Evolutionary conservation across 2,888 invertebrate species (phyloP), one percentile per base, ranked within the genome.

Genomic region (Hoplodrina blanda): DNA sequence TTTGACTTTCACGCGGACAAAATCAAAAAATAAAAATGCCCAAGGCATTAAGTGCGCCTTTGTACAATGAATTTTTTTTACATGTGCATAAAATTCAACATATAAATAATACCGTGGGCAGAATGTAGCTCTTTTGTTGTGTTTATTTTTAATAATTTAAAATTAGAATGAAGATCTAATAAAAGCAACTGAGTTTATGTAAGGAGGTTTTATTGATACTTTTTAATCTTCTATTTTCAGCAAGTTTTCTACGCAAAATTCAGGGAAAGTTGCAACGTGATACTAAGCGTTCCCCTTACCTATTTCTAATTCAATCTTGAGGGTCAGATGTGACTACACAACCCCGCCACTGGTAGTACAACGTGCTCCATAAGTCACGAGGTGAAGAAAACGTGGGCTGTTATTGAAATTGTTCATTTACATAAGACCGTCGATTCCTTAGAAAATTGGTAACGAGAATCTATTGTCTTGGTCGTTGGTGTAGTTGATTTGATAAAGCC

Each of bases 321-420:
- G 56, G 71, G 77, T 64, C 56, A 33, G 56, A 49, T 65, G 41
- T 62, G 61, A 46, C 60, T 61, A 37, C 64, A 57, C 50, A 25
- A 19, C 17, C 44, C 37, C 53, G 33, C 53, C 61, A 76, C 41
- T 61, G 70, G 50, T 25, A 25, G 4, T 6, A 54, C 52, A 73
- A 78, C 71, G 59, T 67, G 69, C 52, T 62, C 20, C 44, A 50
- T 52, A 37, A 73, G 72, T 78, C 63, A 53, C 62, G 55, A 67
- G 67, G 55, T 17, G 19, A 11, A 15, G 30, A 66, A 61, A 73
- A 73, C 73, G 73, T 73, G 30, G 78, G 20, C 15, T 44, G 19
- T 56, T 60, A 77, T 76, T 52, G 71, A 72, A 72, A 68, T 56
- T 56, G 44, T 74, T 76, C 76, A 44, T 52, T 76, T 72, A 68